Conservation (phyloP, 2,888 invertebrate genomes). For the Myopa testacea region DNA sequence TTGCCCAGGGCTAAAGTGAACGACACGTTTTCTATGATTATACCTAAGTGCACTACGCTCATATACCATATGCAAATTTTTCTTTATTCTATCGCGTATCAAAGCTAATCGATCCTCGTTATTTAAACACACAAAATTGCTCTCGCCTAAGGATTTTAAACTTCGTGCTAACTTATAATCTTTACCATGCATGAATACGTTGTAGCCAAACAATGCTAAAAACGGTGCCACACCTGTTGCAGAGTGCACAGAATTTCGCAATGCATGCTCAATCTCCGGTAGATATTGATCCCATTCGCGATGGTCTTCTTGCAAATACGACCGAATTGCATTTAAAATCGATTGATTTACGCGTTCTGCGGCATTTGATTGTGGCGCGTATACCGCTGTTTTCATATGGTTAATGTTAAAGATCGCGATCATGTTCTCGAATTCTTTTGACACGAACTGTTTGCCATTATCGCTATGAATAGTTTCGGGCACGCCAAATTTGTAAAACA, state of each 20-base stretch:
- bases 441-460: conserved; percentile 1
- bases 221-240: neutral
- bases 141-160: neutral
- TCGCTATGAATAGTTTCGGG: neutral
- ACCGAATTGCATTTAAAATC: too few species aligned
- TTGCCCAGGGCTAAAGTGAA: too few species aligned
- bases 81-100: neutral
- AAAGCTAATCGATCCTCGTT: neutral
- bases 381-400: neutral
- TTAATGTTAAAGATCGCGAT: neutral
- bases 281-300: too few species aligned
- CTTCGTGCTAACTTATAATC: neutral
- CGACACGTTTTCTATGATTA: neutral
- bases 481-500: neutral
- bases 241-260: too few species aligned
- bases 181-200: neutral
- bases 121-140: neutral
- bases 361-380: conserved; percentile 3
- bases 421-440: neutral
- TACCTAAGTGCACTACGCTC: neutral
- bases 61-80: neutral
- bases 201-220: neutral
- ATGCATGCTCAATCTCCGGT: too few species aligned
- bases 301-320: too few species aligned
- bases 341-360: neutral